Evolutionary conservation across 2,888 invertebrate species (phyloP).

Genomic region (Eurytoma adleriae): DNA sequence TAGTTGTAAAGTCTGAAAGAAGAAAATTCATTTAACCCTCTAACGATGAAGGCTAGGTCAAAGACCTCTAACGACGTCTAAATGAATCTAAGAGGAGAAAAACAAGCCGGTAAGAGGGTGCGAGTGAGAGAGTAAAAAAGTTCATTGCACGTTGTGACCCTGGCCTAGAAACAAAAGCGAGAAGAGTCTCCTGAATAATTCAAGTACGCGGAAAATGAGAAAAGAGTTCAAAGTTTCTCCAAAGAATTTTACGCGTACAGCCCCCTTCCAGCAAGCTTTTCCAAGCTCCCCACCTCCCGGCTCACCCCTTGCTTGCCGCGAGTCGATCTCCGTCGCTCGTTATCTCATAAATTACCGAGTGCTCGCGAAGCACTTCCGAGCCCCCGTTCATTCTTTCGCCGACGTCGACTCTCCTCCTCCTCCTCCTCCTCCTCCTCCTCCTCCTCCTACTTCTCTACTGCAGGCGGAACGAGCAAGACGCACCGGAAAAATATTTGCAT

Average conservation of each 20-base stretch:
- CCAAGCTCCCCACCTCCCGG: constrained; percentile 5
- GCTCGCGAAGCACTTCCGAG: constrained; percentile 39
- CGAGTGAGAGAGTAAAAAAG: constrained; percentile 61
- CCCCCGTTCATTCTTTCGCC: constrained; percentile 35
- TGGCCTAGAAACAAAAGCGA: constrained; percentile 76
- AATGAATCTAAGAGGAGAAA: constrained; percentile 17
- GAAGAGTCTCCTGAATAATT: constrained; percentile 75
- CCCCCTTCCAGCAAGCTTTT: background rate
- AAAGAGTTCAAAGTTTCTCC: constrained; percentile 75
- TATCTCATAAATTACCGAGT: constrained; percentile 57
- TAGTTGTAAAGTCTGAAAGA: background rate
- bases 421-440: background rate
- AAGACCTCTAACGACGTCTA: constrained; percentile 1
- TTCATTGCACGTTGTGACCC: constrained; percentile 72
- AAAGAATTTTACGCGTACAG: constrained; percentile 68
- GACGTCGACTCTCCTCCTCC: background rate
- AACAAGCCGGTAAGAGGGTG: background rate
- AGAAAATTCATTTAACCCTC: background rate
- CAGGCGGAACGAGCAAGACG: background rate
- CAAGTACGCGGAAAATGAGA: constrained; percentile 74
- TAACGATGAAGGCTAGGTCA: background rate
- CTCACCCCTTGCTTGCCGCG: constrained; percentile 4
- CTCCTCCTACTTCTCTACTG: too few species aligned
- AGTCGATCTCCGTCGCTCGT: constrained; percentile 42
- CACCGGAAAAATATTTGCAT: constrained; percentile 55